Conservation (phyloP, 2,888 invertebrate species). For the Cyclophora punctaria region DNA sequence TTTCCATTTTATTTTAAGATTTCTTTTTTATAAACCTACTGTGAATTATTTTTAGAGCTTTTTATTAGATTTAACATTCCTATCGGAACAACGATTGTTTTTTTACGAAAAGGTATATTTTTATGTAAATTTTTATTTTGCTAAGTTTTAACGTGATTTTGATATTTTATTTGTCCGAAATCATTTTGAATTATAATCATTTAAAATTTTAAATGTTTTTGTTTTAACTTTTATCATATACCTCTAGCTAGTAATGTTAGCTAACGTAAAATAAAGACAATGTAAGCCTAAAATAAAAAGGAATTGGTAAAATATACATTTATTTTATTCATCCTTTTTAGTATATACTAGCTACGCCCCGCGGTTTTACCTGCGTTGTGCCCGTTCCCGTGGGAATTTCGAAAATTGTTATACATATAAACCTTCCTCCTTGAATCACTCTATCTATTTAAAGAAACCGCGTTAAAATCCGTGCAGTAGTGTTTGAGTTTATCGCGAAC, state of each 20-base stretch:
- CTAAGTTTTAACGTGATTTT: slow-evolving; percentile 23
- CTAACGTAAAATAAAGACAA: slow-evolving; percentile 40
- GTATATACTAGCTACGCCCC: not conserved
- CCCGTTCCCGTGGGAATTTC: no score
- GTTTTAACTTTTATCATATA: slow-evolving; percentile 10
- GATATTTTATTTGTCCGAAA: slow-evolving; percentile 33
- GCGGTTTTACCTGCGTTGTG: no score
- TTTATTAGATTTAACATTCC: slow-evolving; percentile 50
- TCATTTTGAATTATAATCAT: slow-evolving; percentile 21
- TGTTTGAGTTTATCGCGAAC: no score
- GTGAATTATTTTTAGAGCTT: slow-evolving; percentile 58
- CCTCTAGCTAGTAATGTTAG: slow-evolving; percentile 45
- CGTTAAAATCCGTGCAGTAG: no score
- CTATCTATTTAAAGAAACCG: no score
- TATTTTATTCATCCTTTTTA: slow-evolving; percentile 6
- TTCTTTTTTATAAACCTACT: slow-evolving; percentile 17
- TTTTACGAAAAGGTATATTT: slow-evolving; percentile 40
- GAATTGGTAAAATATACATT: slow-evolving; percentile 55
- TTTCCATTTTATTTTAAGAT: slow-evolving; percentile 43
- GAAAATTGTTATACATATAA: no score
- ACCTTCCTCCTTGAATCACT: no score
- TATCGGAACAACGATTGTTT: slow-evolving; percentile 59
- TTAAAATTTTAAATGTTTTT: no score
- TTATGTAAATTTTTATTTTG: slow-evolving; percentile 68
- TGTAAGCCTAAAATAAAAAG: slow-evolving; percentile 65